Percentiles rank a stretch among this genome's conserved stretches.
Evolutionary conservation across 2,797 vertebrate genomes (phyloP).

Genomic region (Chaenodraco wilsoni): DNA sequence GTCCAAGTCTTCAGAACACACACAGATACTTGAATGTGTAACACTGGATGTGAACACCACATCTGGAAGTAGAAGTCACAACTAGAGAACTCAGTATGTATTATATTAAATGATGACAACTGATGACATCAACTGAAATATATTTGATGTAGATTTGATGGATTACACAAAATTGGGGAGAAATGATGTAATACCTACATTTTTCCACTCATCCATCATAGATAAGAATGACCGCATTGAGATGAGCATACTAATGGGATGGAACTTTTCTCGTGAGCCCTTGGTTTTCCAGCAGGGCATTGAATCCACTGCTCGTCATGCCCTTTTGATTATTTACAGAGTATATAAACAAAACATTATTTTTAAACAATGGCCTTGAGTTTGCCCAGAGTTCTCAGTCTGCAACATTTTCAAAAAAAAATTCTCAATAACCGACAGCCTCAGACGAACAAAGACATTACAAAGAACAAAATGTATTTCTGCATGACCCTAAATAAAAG

Average conservation of each 20-base stretch:
- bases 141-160: conserved; percentile 45
- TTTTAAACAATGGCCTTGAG: conserved; percentile 23
- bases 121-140: conserved; percentile 36
- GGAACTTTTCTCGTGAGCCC: conserved; percentile 14
- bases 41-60: conserved; percentile 14
- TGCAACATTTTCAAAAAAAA: not conserved
- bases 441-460: conserved; percentile 19
- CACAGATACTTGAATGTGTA: conserved; percentile 22
- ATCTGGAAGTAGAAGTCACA: conserved; percentile 32
- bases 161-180: conserved; percentile 38
- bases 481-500: conserved; percentile 12
- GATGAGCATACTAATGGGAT: conserved; percentile 27
- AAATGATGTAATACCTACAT: conserved; percentile 43
- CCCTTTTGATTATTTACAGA: conserved; percentile 24
- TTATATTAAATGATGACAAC: conserved; percentile 13
- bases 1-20: conserved; percentile 52
- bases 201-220: conserved; percentile 36
- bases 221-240: conserved; percentile 34
- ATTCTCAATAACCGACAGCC: conserved; percentile 11
- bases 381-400: conserved; percentile 9
- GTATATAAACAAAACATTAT: conserved; percentile 11
- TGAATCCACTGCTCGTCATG: not conserved
- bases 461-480: conserved; percentile 32
- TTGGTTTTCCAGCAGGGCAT: not conserved
- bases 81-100: not conserved